Conservation (phyloP, 2,113 vertebrate genomes). For the Percopsis transmontana region DNA sequence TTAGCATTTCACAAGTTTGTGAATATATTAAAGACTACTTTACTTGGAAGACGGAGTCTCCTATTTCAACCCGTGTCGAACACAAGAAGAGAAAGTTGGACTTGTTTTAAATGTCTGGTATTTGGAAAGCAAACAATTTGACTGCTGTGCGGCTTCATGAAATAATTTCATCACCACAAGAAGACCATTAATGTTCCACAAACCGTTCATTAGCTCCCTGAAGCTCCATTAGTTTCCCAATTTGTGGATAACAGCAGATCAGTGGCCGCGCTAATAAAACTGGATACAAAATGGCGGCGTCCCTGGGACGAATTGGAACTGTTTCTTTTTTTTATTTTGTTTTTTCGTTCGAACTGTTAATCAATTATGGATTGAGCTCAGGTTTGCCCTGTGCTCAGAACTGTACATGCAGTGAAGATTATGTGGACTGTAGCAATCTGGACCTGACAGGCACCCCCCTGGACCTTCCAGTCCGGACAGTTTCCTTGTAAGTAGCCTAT, state of each 20-base stretch:
- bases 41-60: constrained; percentile 49
- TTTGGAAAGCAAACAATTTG: constrained; percentile 28
- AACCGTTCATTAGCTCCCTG: constrained; percentile 4
- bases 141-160: not conserved
- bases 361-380: constrained; percentile 42
- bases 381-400: constrained; percentile 75
- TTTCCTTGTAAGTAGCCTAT: constrained; percentile 91
- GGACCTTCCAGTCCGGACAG: constrained; percentile 86
- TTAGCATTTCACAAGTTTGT: constrained; percentile 10
- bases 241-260: constrained; percentile 62
- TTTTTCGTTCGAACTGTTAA: constrained; percentile 60
- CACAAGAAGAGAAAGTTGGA: constrained; percentile 58
- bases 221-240: constrained; percentile 44
- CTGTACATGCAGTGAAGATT: constrained; percentile 83
- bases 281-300: constrained; percentile 94
- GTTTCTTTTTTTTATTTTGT: constrained; percentile 69
- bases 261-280: constrained; percentile 70
- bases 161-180: not conserved
- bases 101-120: constrained; percentile 46
- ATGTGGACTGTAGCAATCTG: constrained; percentile 84
- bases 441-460: constrained; percentile 77
- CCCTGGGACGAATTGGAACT: constrained; percentile 76
- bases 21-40: constrained; percentile 5
- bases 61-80: constrained; percentile 59
- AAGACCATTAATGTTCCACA: constrained; percentile 34